Evolutionary conservation across 1,140 invertebrate genomes (phyloP).

Genomic region (Frieseomelitta varia): DNA sequence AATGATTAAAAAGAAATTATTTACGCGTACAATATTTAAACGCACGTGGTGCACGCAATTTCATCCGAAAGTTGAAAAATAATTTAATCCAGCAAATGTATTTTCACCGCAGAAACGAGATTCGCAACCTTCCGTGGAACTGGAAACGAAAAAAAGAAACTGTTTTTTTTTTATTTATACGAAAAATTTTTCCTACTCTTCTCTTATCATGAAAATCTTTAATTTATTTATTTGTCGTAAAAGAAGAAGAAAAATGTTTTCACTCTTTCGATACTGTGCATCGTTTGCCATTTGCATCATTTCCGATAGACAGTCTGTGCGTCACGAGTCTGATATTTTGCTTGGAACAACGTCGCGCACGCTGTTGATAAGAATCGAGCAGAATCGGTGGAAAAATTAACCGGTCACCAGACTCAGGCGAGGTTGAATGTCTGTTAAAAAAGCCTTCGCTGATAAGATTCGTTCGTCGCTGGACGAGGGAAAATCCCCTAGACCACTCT

Average conservation of each 20-base stretch:
- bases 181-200: too few relatives aligned
- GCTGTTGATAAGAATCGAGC: neutral
- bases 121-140: too few relatives aligned
- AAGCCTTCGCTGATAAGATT: constrained; percentile 22
- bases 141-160: too few relatives aligned
- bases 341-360: neutral
- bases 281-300: too few relatives aligned
- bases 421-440: constrained; percentile 26
- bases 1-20: neutral
- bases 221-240: too few relatives aligned
- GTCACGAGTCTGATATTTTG: neutral
- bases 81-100: too few relatives aligned
- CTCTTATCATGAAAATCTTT: too few relatives aligned
- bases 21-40: neutral
- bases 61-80: neutral
- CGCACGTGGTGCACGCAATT: neutral
- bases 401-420: neutral
- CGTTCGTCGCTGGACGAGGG: neutral
- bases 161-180: too few relatives aligned
- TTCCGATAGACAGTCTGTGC: neutral
- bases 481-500: neutral
- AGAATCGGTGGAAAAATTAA: constrained; percentile 24
- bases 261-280: too few relatives aligned
- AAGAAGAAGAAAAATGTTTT: neutral
- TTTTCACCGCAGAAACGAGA: too few relatives aligned